Percentiles rank a stretch among this genome's conserved stretches.
phyloP scores from a whole-genome alignment of 2,113 vertebrate species.

The Penelope pileata region DNA sequence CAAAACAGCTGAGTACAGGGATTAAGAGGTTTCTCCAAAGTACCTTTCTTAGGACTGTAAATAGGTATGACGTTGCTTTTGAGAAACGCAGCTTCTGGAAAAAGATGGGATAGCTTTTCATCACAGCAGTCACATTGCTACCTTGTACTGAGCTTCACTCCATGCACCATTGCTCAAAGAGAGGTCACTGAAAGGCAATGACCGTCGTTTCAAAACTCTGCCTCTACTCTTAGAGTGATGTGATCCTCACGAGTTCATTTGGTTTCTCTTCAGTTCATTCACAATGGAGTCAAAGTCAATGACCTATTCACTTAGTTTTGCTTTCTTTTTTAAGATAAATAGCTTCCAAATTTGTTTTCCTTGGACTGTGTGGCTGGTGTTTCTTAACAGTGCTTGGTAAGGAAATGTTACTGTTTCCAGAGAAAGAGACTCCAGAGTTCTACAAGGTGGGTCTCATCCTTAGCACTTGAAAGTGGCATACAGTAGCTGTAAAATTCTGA shows the following conservation, averaged over 20 bases:
- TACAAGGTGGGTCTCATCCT: not conserved
- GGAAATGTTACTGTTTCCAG: not conserved
- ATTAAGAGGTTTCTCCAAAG: not conserved
- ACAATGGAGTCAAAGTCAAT: not conserved
- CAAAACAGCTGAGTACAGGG: not conserved
- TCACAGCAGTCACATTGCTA: not conserved
- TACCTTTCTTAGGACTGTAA: not conserved
- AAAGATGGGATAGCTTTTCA: not conserved
- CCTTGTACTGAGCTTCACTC: not conserved
- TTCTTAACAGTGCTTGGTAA: not conserved
- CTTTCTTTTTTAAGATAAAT: no score
- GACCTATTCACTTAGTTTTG: not conserved
- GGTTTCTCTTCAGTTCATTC: not conserved
- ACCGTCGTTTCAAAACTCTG: not conserved
- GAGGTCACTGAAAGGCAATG: not conserved
- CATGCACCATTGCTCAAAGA: not conserved
- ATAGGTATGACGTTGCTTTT: not conserved
- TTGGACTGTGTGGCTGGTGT: not conserved
- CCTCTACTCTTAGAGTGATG: not conserved
- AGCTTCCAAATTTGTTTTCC: not conserved
- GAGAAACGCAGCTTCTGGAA: not conserved
- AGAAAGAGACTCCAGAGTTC: not conserved
- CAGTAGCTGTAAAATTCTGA: not conserved
- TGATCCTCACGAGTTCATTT: not conserved
- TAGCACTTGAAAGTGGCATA: not conserved